These are phyloP conservation scores for Tribolium castaneum DNA, from an alignment of 1,140 invertebrate species.

Conservation along the genomic window DNA sequence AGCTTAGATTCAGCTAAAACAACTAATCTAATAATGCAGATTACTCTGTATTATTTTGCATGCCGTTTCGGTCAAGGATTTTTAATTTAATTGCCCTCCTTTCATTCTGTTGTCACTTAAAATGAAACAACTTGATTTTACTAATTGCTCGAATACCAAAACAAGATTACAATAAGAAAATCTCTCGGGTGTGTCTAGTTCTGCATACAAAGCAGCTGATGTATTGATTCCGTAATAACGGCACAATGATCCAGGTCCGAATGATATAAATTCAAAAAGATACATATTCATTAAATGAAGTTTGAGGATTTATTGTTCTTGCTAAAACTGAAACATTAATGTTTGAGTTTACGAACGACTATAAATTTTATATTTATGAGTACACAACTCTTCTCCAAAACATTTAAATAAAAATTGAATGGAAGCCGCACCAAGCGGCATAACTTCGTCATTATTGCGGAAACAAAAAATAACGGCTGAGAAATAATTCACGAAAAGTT, in stretches of 20 bases:
- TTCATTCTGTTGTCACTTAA: neutral
- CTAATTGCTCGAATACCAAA: neutral
- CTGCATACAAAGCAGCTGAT: neutral
- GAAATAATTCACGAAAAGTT: neutral
- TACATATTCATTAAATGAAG: neutral
- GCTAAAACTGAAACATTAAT: slow-evolving; percentile 1
- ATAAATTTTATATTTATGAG: slow-evolving; percentile 21
- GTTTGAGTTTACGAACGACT: neutral
- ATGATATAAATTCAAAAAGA: neutral
- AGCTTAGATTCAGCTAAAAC: slow-evolving; percentile 42
- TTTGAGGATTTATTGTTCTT: neutral
- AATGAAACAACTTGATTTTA: neutral
- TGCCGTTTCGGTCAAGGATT: slow-evolving; percentile 23
- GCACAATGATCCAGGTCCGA: neutral
- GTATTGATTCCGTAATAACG: neutral
- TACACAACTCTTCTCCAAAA: neutral
- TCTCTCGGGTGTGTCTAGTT: neutral
- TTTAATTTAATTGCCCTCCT: neutral
- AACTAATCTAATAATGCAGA: slow-evolving; percentile 49
- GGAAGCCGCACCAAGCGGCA: neutral
- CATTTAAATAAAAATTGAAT: slow-evolving; percentile 16
- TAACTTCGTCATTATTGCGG: neutral
- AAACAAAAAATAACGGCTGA: neutral
- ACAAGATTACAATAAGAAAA: too few relatives aligned
- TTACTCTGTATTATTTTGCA: slow-evolving; percentile 35